A percentile compares a stretch with the other conserved stretches of the same genome.
Evolutionary conservation across 2,113 vertebrate species (phyloP).

Genomic region (Sinocyclocheilus rhinocerous): DNA sequence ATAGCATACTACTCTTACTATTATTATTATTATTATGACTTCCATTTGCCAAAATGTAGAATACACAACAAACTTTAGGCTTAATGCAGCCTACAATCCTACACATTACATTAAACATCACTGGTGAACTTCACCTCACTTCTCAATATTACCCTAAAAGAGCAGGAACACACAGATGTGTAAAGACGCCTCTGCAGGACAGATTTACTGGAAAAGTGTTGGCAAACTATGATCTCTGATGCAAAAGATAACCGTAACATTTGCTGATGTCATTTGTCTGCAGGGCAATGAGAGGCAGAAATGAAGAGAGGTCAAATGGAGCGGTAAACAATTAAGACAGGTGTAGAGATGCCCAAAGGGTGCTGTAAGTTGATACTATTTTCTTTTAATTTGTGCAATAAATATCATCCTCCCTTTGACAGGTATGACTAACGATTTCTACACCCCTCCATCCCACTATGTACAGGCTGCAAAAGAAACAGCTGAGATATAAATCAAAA

Average conservation of each 20-base stretch:
- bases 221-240: slow-evolving; percentile 65
- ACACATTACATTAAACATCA: background rate
- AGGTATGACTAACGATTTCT: slow-evolving; percentile 54
- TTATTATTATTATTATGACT: too few relatives aligned
- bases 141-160: slow-evolving; percentile 50
- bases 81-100: background rate
- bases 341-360: slow-evolving; percentile 55
- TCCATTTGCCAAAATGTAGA: too few relatives aligned
- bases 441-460: slow-evolving; percentile 54
- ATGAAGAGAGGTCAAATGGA: slow-evolving; percentile 49
- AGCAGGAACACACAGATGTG: slow-evolving; percentile 44
- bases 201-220: slow-evolving; percentile 55
- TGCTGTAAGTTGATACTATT: slow-evolving; percentile 64
- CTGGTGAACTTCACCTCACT: slow-evolving; percentile 69
- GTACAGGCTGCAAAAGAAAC: background rate
- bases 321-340: slow-evolving; percentile 39
- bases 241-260: slow-evolving; percentile 57
- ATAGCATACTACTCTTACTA: too few relatives aligned
- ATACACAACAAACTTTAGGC: too few relatives aligned
- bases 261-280: slow-evolving; percentile 44
- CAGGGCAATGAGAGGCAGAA: slow-evolving; percentile 50
- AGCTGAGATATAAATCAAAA: background rate
- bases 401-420: slow-evolving; percentile 63
- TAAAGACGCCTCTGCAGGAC: slow-evolving; percentile 43
- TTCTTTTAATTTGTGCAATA: slow-evolving; percentile 60